Base-by-base conservation (phyloP, 2,797 vertebrate genomes). In the Thunnus albacares region DNA sequence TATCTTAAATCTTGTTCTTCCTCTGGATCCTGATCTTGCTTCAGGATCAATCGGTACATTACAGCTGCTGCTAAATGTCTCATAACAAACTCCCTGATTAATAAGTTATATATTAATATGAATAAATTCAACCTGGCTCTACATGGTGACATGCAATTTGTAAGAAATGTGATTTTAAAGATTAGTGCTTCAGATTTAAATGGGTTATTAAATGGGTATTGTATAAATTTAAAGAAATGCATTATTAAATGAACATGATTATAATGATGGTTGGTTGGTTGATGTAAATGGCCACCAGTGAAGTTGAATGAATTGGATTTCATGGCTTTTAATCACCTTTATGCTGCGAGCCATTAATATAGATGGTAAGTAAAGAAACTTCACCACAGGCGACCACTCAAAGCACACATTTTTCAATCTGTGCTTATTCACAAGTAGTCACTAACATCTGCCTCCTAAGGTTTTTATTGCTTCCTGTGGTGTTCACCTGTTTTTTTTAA, bases 381-480 rank as follows among this genome's bases (percentile, higher is more conserved):
- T 75, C 26, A 71, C 70, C 45, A 20, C 61, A 38, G 52, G 33
- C 18, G 56, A 38, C 43, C 67, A 61, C 30, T 73, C 38, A 28
- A 20, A 51, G 66, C 43, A 59, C 58, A 35, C 17, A 53, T 26
- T 43, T 60, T 7, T 22, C 26, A 47, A 47, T 47, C 0, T 0
- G 9, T 24, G 20, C 28, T 68, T 12, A 49, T 64, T 63, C 66
- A 75, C 71, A 75, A 71, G 81, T 45, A 68, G 47, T 47, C 17
- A 9, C 18, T 30, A 57, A 57, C 63, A 69, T 57, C 53, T 64
- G 53, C 38, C 43, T 66, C 58, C 53, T 8, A 9, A 45, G 35
- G 60, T 30, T 72, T 79, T 71, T 10, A 68, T 52, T 15, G 33
- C 66, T 59, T 80, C 77, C 58, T 64, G 52, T 70, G 66, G 43